Percentiles rank a stretch among this genome's conserved stretches.
These are phyloP conservation scores for Gambusia affinis DNA, from an alignment of 2,113 vertebrate species.

Conservation along the genomic window DNA sequence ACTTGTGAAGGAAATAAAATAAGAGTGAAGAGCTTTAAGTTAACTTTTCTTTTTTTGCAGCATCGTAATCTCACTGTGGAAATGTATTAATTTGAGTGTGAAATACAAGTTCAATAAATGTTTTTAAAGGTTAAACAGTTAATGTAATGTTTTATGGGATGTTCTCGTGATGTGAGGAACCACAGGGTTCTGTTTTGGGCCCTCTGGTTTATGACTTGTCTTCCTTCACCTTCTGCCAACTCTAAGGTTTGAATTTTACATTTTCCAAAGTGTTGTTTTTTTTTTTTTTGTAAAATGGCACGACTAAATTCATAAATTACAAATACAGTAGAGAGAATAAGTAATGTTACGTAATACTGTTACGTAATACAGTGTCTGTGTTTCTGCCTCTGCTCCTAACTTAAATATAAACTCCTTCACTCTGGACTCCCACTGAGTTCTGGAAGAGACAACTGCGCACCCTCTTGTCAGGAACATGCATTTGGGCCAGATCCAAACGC, in stretches of 20 bases:
- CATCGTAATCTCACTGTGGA: too few species aligned
- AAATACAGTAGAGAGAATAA: conserved; percentile 21
- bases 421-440: conserved; percentile 24
- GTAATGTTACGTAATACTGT: conserved; percentile 39
- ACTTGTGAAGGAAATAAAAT: too few species aligned
- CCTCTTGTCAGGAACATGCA: conserved; percentile 61
- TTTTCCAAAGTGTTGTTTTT: not conserved
- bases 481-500: conserved; percentile 52
- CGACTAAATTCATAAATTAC: conserved; percentile 11
- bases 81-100: too few species aligned
- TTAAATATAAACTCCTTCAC: conserved; percentile 24
- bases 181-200: not conserved
- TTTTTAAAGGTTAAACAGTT: not conserved
- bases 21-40: too few species aligned
- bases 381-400: conserved; percentile 15
- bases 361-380: conserved; percentile 33
- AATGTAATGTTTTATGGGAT: not conserved
- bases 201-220: not conserved
- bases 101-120: too few species aligned
- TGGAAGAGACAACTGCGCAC: conserved; percentile 36
- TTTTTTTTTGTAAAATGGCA: conserved; percentile 9
- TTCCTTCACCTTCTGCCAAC: not conserved
- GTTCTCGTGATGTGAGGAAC: not conserved
- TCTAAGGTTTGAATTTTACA: not conserved
- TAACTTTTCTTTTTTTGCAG: too few species aligned